Conservation (phyloP, 2,113 vertebrate genomes). For the Bolborhynchus lineola region DNA sequence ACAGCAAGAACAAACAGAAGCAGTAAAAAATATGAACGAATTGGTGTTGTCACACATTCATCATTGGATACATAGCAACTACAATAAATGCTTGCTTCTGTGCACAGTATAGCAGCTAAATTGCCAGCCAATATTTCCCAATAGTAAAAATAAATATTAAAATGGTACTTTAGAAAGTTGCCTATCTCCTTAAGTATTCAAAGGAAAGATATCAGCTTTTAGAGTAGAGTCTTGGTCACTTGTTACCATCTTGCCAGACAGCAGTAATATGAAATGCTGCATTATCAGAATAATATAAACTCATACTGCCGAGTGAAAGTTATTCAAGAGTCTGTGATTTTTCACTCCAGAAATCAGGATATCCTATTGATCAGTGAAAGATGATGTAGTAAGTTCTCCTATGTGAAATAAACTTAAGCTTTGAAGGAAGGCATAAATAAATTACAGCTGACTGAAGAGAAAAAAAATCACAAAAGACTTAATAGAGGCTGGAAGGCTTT, state of each 20-base stretch:
- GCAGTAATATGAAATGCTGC: background rate
- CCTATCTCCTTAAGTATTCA: background rate
- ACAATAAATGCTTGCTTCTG: background rate
- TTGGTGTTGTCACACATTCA: background rate
- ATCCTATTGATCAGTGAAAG: background rate
- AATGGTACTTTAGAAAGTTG: background rate
- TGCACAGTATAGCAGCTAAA: background rate
- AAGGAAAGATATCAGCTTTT: background rate
- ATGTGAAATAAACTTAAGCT: background rate
- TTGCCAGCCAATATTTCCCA: background rate
- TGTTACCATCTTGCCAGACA: background rate
- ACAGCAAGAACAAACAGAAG: background rate
- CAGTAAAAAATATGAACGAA: background rate
- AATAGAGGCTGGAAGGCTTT: background rate
- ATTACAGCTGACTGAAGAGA: background rate
- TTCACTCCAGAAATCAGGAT: background rate
- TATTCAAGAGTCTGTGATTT: background rate
- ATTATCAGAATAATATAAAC: background rate
- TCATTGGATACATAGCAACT: background rate
- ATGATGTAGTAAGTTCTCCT: background rate
- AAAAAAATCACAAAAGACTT: background rate
- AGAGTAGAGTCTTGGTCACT: background rate
- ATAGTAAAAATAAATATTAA: conserved; percentile 10
- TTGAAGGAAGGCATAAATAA: background rate
- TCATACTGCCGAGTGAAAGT: background rate